These are phyloP conservation scores for Sepiola atlantica DNA, from an alignment of 2,888 invertebrate genomes.

Conservation along the genomic window DNA sequence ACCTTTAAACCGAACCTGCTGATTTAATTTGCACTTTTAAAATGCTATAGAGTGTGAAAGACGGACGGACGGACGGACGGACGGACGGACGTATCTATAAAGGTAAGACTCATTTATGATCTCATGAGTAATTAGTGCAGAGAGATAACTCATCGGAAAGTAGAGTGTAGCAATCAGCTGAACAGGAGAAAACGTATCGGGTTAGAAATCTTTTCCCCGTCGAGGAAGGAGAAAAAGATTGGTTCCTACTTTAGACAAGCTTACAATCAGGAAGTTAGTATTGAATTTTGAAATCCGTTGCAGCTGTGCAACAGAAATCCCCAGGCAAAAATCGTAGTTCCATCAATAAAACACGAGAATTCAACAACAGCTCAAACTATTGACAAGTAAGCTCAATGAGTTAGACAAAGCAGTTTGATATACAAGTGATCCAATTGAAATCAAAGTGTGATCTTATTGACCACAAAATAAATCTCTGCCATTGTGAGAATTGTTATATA, in stretches of 20 bases:
- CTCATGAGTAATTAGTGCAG: background rate
- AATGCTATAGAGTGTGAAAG: no score
- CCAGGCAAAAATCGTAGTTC: background rate
- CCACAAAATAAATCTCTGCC: constrained; percentile 3
- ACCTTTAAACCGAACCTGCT: no score
- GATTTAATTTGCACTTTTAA: no score
- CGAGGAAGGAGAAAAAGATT: background rate
- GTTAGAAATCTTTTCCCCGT: background rate
- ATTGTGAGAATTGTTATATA: no score
- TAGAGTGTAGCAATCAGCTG: background rate
- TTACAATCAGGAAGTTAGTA: constrained; percentile 9
- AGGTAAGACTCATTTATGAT: background rate
- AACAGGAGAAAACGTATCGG: background rate
- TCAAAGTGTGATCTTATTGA: constrained; percentile 8
- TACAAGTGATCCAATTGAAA: background rate
- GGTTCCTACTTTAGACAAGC: background rate
- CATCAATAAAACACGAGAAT: background rate
- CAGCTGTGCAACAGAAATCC: constrained; percentile 9
- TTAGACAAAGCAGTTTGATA: constrained; percentile 16
- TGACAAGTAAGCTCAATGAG: background rate
- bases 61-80: no score
- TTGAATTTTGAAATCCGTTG: background rate
- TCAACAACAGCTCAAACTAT: constrained; percentile 2
- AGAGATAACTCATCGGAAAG: background rate
- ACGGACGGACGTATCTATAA: background rate